These are phyloP conservation scores for Anguilla megastoma DNA, from an alignment of 2,797 vertebrate genomes.

Conservation along the genomic window DNA sequence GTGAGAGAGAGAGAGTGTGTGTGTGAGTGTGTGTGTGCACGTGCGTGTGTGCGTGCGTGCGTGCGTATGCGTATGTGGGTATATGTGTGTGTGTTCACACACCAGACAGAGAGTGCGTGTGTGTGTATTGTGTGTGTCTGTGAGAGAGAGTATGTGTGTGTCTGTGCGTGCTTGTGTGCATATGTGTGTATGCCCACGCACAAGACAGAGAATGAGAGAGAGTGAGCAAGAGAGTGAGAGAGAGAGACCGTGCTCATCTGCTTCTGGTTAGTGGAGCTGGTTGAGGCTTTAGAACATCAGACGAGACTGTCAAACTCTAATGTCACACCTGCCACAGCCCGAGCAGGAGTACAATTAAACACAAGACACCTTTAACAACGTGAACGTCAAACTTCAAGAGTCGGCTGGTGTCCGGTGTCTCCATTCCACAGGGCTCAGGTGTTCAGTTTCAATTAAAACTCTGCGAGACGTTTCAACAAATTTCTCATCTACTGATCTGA, in stretches of 20 bases:
- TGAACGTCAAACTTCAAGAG: neutral
- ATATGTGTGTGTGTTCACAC: too few relatives aligned
- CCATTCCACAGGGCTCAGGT: neutral
- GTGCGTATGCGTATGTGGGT: too few relatives aligned
- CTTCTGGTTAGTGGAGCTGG: constrained; percentile 26
- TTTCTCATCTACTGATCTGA: neutral
- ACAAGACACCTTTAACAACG: constrained; percentile 25
- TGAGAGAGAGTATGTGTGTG: too few relatives aligned
- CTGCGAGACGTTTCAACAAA: neutral
- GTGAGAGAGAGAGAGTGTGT: neutral
- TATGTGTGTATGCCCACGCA: neutral
- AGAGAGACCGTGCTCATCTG: constrained; percentile 25
- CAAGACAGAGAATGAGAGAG: neutral
- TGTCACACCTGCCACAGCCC: constrained; percentile 28
- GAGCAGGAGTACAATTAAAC: neutral
- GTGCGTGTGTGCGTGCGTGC: too few relatives aligned
- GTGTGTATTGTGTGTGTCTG: too few relatives aligned
- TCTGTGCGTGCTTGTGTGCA: too few relatives aligned
- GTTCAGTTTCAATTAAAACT: neutral
- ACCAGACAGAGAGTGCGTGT: too few relatives aligned
- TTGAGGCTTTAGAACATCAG: neutral
- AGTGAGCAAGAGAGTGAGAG: neutral
- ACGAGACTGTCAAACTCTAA: neutral
- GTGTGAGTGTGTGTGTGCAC: constrained; percentile 35
- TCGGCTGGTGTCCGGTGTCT: neutral